phyloP scores from a whole-genome alignment of 2,113 vertebrate species.

The Solea solea region DNA sequence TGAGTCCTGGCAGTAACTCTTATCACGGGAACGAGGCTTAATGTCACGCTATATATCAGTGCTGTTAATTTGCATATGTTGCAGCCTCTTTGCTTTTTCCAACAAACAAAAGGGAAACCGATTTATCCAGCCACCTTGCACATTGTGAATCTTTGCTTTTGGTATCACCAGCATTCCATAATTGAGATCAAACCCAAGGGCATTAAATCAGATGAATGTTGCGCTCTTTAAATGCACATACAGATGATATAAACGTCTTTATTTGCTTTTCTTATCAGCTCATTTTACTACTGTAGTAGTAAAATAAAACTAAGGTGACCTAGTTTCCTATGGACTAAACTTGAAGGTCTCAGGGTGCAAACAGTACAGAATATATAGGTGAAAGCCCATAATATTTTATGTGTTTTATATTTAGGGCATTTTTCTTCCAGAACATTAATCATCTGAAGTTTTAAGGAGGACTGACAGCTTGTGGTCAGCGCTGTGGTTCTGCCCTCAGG shows the following conservation, averaged over 20 bases:
- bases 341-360: neutral
- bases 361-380: neutral
- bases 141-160: too few species aligned
- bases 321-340: neutral
- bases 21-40: too few species aligned
- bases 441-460: constrained; percentile 8
- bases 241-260: neutral
- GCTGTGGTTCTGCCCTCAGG: neutral
- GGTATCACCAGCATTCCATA: too few species aligned
- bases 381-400: neutral
- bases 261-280: constrained; percentile 14
- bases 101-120: too few species aligned
- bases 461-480: constrained; percentile 21
- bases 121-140: too few species aligned
- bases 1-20: too few species aligned
- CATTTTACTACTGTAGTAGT: neutral
- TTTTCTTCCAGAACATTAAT: constrained; percentile 5
- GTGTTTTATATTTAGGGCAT: neutral
- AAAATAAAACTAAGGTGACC: neutral
- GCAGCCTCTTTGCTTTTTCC: too few species aligned
- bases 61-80: too few species aligned
- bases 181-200: too few species aligned
- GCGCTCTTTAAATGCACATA: too few species aligned
- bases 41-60: too few species aligned
- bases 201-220: too few species aligned